Evolutionary conservation across 1,140 invertebrate genomes (phyloP), one percentile per base, ranked within the genome.

Genomic region (Diuraphis noxia): DNA sequence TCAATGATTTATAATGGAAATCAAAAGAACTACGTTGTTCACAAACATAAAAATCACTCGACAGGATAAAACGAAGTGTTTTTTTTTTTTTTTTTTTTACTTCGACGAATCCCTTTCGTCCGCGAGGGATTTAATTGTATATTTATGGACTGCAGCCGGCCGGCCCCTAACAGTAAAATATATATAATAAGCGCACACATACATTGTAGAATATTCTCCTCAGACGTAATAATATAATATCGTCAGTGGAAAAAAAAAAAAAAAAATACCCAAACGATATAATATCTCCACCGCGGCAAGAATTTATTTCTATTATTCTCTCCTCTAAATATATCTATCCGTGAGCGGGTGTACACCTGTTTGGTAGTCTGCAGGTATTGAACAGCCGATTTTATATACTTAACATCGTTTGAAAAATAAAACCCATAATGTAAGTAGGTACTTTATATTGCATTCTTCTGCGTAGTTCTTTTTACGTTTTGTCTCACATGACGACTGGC

Each of bases 401-500:
- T 82, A 41, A 79, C n/a, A 34, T 19, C n/a, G 19, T 86, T 36
- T 52, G 34, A 86, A 86, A 86, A 36, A 86, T n/a, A 86, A 34
- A 86, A 30, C 4, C 30, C 10, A 72, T 6, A 72, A n/a, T n/a
- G 30, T n/a, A 36, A 85, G n/a, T 17, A 84, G 17, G 2, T 46
- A 49, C 34, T 23, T 36, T n/a, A 34, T 63, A n/a, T 49, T 49
- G 23, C 25, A 85, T 52, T 52, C 46, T 86, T 49, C 19, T 36
- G n/a, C 43, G 34, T 21, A 49, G 84, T 86, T 86, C 36, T 25
- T 86, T 86, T 52, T 36, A 3, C 85, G 43, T 86, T 52, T 49
- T 52, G 85, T 86, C 85, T 86, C 85, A 38, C 85, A 52, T 49
- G 84, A 38, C 84, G 25, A 38, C 46, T 34, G 34, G 49, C 30